These are phyloP conservation scores for Fulmarus glacialis DNA, from an alignment of 2,113 vertebrate species.

Conservation along the genomic window DNA sequence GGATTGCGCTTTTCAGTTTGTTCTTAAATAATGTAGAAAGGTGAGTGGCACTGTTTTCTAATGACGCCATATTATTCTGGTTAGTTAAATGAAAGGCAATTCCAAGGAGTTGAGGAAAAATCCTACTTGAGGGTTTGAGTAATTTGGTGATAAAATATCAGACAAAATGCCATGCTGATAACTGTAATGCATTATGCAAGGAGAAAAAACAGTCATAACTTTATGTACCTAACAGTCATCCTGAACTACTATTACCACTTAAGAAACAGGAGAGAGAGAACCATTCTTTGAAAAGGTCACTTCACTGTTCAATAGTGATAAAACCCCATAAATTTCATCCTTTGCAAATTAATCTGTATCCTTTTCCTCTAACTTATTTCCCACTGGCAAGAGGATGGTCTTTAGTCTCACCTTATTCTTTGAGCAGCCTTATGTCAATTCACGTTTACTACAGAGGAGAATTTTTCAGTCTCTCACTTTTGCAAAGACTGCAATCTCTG, in stretches of 20 bases:
- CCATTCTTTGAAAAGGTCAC: not conserved
- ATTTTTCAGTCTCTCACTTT: not conserved
- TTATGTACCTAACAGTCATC: not conserved
- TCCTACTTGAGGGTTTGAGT: not conserved
- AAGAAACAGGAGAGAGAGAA: not conserved
- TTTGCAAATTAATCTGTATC: not conserved
- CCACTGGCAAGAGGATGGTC: not conserved
- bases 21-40: not conserved
- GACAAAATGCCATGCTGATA: not conserved
- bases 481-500: not conserved
- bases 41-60: not conserved
- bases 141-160: not conserved
- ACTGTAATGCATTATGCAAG: not conserved
- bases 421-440: not conserved
- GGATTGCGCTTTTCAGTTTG: not conserved
- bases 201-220: not conserved
- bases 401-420: not conserved
- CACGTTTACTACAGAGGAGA: not conserved
- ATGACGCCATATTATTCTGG: not conserved
- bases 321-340: not conserved
- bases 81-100: not conserved
- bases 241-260: not conserved
- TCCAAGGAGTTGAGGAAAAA: not conserved
- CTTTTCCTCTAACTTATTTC: not conserved
- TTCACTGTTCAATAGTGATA: not conserved